Evolutionary conservation across 2,797 vertebrate genomes (phyloP).

Genomic region (Eidolon dupreanum): DNA sequence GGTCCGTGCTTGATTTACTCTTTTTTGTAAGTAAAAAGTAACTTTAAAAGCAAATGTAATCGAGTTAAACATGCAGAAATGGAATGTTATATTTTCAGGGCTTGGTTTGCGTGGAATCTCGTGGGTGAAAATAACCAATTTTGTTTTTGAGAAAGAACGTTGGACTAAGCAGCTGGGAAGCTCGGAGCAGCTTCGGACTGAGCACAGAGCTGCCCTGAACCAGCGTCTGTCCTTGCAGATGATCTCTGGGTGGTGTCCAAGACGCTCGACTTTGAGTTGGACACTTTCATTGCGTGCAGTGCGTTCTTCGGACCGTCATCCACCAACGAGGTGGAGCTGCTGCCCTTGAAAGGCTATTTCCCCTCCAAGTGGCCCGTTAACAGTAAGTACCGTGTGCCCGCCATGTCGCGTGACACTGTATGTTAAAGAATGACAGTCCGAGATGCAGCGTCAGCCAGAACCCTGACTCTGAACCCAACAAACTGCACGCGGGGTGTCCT

Average conservation of each 20-base stretch:
- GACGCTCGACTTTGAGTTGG: constrained; percentile 85
- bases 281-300: constrained; percentile 88
- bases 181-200: neutral
- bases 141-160: neutral
- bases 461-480: too few species aligned
- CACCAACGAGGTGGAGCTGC: constrained; percentile 85
- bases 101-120: neutral
- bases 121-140: neutral
- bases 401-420: too few species aligned
- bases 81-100: neutral
- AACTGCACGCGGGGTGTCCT: too few species aligned
- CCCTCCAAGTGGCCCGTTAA: constrained; percentile 86
- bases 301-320: constrained; percentile 88
- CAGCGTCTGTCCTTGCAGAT: constrained; percentile 80
- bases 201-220: neutral
- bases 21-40: neutral
- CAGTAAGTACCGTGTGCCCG: constrained; percentile 77
- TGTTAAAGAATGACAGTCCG: too few species aligned
- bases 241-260: constrained; percentile 90
- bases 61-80: neutral
- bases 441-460: too few species aligned
- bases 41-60: neutral
- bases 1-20: neutral
- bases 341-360: constrained; percentile 87
- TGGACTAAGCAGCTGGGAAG: neutral